These are phyloP conservation scores for Portunus trituberculatus DNA, from an alignment of 1,140 invertebrate genomes.

Conservation along the genomic window DNA sequence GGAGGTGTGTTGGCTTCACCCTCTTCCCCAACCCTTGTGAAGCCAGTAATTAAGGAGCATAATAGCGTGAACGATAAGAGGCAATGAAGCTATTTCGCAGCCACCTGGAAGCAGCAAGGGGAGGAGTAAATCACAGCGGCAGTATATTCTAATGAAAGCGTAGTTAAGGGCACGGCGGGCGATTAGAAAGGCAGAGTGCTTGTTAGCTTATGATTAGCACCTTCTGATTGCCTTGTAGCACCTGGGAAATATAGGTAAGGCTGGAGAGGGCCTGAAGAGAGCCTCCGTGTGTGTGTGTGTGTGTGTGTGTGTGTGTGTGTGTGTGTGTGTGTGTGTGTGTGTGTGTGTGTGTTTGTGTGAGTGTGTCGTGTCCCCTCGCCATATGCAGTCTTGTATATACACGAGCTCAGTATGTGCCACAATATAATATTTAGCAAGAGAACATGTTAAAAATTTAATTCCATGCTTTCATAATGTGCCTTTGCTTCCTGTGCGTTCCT, in stretches of 20 bases:
- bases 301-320: constrained; percentile 25
- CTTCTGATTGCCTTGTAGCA: background rate
- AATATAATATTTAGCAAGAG: background rate
- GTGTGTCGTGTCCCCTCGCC: background rate
- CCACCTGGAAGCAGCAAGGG: background rate
- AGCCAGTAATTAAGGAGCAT: background rate
- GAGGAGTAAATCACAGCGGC: background rate
- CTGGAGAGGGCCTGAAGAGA: background rate
- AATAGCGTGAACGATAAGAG: constrained; percentile 13
- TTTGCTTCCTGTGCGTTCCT: background rate
- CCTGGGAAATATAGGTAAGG: background rate
- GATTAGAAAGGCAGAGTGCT: background rate
- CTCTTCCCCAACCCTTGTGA: background rate
- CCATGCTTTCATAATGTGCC: background rate
- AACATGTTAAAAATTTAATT: background rate
- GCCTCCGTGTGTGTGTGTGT: constrained; percentile 27
- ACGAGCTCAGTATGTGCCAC: background rate
- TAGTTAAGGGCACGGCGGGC: background rate
- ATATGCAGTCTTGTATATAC: background rate
- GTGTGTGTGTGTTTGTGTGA: background rate
- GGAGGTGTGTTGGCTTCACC: background rate
- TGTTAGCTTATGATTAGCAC: constrained; percentile 12
- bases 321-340: constrained; percentile 13
- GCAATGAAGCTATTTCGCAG: background rate
- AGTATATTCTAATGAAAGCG: constrained; percentile 23